A percentile compares a stretch with the other conserved stretches of the same genome.
phyloP scores from a whole-genome alignment of 2,888 invertebrate genomes.

The Sympetrum striolatum region DNA sequence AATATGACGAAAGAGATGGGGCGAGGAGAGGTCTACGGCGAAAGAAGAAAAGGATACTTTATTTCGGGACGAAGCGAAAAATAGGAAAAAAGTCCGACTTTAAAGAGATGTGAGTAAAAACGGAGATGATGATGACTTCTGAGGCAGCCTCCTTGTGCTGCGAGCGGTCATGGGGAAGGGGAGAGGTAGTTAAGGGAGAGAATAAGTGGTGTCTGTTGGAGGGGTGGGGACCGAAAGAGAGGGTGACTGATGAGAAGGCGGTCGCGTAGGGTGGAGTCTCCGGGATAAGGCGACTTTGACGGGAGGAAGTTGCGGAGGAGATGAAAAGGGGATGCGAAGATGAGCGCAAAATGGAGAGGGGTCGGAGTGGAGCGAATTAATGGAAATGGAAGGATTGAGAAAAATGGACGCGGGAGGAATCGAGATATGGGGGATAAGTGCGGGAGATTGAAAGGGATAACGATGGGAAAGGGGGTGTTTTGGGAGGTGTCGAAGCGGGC shows the following conservation, averaged over 20 bases:
- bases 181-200: not conserved
- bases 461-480: not conserved
- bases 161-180: not conserved
- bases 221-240: not conserved
- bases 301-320: not conserved
- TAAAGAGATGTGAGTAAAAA: not conserved
- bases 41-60: not conserved
- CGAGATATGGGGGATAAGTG: not conserved
- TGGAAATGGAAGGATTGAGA: not conserved
- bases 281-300: conserved; percentile 33
- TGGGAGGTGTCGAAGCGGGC: too few relatives aligned
- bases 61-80: not conserved
- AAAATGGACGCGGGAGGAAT: not conserved
- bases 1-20: not conserved
- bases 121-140: not conserved
- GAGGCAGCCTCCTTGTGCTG: not conserved
- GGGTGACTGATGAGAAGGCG: conserved; percentile 36
- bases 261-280: conserved; percentile 2
- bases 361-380: not conserved
- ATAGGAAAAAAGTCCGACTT: too few relatives aligned
- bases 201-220: not conserved
- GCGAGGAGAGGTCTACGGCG: not conserved
- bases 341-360: not conserved
- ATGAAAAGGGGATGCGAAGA: not conserved
- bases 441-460: not conserved